phyloP scores from a whole-genome alignment of 2,888 invertebrate genomes.

The Drepana falcataria region DNA sequence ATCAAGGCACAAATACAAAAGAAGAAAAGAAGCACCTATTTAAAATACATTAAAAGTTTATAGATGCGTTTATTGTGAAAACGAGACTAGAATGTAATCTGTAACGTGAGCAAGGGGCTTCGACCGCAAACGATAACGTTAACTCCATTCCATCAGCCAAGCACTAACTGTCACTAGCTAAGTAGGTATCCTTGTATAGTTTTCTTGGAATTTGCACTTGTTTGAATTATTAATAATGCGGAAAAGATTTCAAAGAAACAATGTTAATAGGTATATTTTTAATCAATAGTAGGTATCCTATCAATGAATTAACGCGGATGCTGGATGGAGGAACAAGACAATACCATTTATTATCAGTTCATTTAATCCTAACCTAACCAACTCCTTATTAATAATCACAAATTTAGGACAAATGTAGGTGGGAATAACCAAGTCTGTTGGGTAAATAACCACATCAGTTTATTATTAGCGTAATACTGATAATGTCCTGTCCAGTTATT shows the following conservation, averaged over 20 bases:
- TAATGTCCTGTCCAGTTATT: conserved; percentile 36
- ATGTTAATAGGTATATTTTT: too few species aligned
- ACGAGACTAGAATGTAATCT: conserved; percentile 49
- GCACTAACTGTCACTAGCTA: conserved; percentile 9
- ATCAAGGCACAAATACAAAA: not conserved
- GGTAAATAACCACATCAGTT: conserved; percentile 38
- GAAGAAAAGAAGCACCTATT: too few species aligned
- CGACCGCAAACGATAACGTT: conserved; percentile 62
- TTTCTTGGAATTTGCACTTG: conserved; percentile 19
- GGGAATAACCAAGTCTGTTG: conserved; percentile 25
- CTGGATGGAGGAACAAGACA: too few species aligned
- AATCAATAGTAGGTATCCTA: too few species aligned
- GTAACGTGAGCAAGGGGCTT: conserved; percentile 59
- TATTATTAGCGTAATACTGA: conserved; percentile 66
- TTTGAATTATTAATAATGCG: too few species aligned
- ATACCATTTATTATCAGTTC: too few species aligned
- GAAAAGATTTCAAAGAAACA: too few species aligned
- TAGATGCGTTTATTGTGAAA: conserved; percentile 36
- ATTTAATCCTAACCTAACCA: too few species aligned
- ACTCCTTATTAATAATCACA: too few species aligned
- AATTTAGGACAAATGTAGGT: too few species aligned
- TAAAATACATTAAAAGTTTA: conserved; percentile 7
- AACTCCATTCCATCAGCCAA: conserved; percentile 20
- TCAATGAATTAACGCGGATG: too few species aligned
- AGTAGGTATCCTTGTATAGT: conserved; percentile 5